Conservation (phyloP, 2,888 invertebrate species). For the Flexamia atlantica region DNA sequence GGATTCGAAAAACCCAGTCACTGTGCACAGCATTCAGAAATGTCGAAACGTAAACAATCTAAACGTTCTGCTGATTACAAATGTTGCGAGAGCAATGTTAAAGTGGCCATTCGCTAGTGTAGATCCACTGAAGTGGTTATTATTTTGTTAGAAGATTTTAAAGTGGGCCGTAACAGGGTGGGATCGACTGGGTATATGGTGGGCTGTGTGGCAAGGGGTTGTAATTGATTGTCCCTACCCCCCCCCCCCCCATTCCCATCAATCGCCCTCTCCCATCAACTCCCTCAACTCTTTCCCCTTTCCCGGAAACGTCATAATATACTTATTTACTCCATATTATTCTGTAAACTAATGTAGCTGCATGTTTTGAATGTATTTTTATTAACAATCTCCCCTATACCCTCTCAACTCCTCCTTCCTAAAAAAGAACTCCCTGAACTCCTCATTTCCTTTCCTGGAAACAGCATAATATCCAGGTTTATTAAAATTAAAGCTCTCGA, state of each 20-base stretch:
- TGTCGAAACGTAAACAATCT: not conserved
- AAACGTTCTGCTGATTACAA: not conserved
- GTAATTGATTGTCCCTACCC: slow-evolving; percentile 37
- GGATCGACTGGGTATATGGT: slow-evolving; percentile 22
- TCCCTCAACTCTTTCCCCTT: not conserved
- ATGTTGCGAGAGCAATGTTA: not conserved
- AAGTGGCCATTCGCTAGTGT: not conserved
- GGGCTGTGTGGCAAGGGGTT: not conserved
- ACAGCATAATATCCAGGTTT: too few relatives aligned
- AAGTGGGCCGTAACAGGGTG: slow-evolving; percentile 33
- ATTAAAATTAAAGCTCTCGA: too few relatives aligned
- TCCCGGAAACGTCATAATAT: slow-evolving; percentile 31
- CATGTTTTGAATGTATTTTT: too few relatives aligned
- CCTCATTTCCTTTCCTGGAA: too few relatives aligned
- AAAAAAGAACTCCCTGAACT: too few relatives aligned
- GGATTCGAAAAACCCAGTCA: too few relatives aligned
- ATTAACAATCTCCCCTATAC: too few relatives aligned
- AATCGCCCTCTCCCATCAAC: not conserved
- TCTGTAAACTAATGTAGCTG: too few relatives aligned
- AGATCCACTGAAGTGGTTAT: slow-evolving; percentile 18
- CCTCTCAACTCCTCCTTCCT: too few relatives aligned
- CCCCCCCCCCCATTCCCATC: too few relatives aligned
- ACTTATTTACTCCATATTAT: too few relatives aligned
- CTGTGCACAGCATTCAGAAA: not conserved
- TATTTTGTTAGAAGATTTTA: slow-evolving; percentile 40